Percentiles rank a stretch among this genome's conserved stretches.
Conservation (phyloP, 2,888 invertebrate species). For the Coelopa pilipes region DNA sequence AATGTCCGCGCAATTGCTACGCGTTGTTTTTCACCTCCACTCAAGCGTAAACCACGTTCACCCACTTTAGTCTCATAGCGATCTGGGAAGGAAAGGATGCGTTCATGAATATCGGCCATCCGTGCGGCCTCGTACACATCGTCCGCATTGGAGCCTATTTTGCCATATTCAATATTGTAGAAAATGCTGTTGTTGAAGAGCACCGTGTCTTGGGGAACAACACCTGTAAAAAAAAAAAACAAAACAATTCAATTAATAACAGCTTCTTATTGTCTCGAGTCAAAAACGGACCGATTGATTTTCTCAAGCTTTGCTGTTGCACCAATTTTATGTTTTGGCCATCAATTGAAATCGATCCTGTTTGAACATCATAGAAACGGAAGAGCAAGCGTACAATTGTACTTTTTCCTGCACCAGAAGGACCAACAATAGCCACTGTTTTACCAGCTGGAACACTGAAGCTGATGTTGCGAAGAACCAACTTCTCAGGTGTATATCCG, state of each 20-base stretch:
- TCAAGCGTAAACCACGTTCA: slow-evolving; percentile 92
- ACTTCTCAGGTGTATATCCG: slow-evolving; percentile 83
- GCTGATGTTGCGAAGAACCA: slow-evolving; percentile 80
- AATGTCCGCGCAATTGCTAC: slow-evolving; percentile 97
- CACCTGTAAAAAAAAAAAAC: slow-evolving; percentile 68
- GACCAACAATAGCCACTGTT: slow-evolving; percentile 88
- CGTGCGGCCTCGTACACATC: slow-evolving; percentile 91
- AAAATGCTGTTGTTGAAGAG: slow-evolving; percentile 92
- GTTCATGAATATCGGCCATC: slow-evolving; percentile 93
- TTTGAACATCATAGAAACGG: slow-evolving; percentile 94
- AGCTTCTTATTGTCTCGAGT: not conserved
- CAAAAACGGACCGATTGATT: slow-evolving; percentile 71
- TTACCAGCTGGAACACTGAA: slow-evolving; percentile 85
- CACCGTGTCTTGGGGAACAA: slow-evolving; percentile 98
- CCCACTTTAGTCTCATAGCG: slow-evolving; percentile 91
- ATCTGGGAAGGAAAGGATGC: slow-evolving; percentile 91
- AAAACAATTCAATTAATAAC: not conserved
- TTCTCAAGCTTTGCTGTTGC: slow-evolving; percentile 84
- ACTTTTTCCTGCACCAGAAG: slow-evolving; percentile 93
- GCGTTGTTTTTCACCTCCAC: slow-evolving; percentile 97
- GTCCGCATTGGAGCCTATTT: slow-evolving; percentile 78
- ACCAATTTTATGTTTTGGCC: slow-evolving; percentile 89
- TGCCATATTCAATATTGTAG: slow-evolving; percentile 96
- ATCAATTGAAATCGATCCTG: slow-evolving; percentile 88
- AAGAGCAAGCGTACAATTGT: slow-evolving; percentile 95